Evolutionary conservation across 2,888 invertebrate species (phyloP).

Genomic region (Drosophila cognata): DNA sequence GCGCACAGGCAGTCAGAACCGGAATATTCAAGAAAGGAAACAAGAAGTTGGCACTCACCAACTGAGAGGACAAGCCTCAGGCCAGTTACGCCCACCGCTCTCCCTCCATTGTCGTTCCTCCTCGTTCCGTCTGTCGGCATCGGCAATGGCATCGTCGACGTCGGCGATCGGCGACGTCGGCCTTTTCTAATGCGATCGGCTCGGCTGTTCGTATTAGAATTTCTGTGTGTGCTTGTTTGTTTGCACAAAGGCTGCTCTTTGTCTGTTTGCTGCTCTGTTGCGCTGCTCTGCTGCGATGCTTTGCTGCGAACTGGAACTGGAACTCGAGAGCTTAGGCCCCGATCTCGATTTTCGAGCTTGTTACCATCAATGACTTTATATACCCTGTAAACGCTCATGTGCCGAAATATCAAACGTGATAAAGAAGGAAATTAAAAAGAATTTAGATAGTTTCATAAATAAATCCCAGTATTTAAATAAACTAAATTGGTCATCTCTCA

Average conservation of each 20-base stretch:
- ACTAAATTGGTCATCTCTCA: neutral
- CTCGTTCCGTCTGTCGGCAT: conserved; percentile 1
- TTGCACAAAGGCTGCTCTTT: conserved; percentile 68
- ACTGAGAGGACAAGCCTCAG: conserved; percentile 36
- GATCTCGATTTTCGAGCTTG: conserved; percentile 10
- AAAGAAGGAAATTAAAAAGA: neutral
- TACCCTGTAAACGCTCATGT: neutral
- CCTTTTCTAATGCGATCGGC: conserved; percentile 56
- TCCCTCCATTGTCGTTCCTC: conserved; percentile 26
- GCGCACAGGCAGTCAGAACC: conserved; percentile 57
- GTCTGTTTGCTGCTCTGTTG: conserved; percentile 33
- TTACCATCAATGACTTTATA: neutral
- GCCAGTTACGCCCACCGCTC: conserved; percentile 29
- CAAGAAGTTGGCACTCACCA: conserved; percentile 68
- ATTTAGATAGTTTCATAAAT: neutral
- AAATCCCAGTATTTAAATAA: neutral
- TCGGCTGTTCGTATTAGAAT: conserved; percentile 57
- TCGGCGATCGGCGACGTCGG: neutral
- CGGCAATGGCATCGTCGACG: neutral
- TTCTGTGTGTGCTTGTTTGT: conserved; percentile 25
- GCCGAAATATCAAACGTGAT: neutral
- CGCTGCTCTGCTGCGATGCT: neutral
- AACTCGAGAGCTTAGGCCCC: conserved; percentile 19
- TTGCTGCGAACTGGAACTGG: neutral
- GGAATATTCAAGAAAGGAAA: conserved; percentile 76